Percentiles rank a stretch among this genome's conserved stretches.
Conservation (phyloP, 2,888 invertebrate species). For the Lasioglossum vierecki region DNA sequence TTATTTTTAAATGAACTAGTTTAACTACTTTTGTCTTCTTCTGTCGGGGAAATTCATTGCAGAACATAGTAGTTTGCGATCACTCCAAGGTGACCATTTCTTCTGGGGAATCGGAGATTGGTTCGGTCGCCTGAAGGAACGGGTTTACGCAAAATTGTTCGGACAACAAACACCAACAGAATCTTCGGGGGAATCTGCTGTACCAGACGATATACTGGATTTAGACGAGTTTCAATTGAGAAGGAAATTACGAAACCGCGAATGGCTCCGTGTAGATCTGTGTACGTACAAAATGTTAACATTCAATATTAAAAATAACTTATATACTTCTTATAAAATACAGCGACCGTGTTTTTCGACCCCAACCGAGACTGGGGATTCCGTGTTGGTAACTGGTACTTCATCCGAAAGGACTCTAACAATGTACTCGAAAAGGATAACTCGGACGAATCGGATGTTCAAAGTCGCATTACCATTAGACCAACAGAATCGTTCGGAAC, state of each 20-base stretch:
- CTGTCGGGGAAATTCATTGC: too few species aligned
- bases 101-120: slow-evolving; percentile 71
- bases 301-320: neutral
- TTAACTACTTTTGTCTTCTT: too few species aligned
- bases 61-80: slow-evolving; percentile 29
- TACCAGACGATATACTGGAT: slow-evolving; percentile 45
- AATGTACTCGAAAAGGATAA: slow-evolving; percentile 20
- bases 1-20: too few species aligned
- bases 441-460: slow-evolving; percentile 35
- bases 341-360: slow-evolving; percentile 73
- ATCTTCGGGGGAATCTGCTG: neutral
- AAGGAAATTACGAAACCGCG: slow-evolving; percentile 22
- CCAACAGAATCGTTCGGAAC: neutral
- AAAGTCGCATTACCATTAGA: neutral
- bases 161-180: slow-evolving; percentile 13
- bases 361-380: slow-evolving; percentile 75
- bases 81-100: slow-evolving; percentile 52
- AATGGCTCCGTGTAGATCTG: slow-evolving; percentile 54
- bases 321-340: slow-evolving; percentile 18
- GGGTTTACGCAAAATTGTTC: slow-evolving; percentile 37
- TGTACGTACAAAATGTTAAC: slow-evolving; percentile 53
- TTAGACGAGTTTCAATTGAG: slow-evolving; percentile 47
- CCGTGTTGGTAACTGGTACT: slow-evolving; percentile 75
- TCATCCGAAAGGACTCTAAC: slow-evolving; percentile 68
- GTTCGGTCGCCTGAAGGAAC: slow-evolving; percentile 65